phyloP scores from a whole-genome alignment of 2,113 vertebrate genomes.

The Mixornis gularis region DNA sequence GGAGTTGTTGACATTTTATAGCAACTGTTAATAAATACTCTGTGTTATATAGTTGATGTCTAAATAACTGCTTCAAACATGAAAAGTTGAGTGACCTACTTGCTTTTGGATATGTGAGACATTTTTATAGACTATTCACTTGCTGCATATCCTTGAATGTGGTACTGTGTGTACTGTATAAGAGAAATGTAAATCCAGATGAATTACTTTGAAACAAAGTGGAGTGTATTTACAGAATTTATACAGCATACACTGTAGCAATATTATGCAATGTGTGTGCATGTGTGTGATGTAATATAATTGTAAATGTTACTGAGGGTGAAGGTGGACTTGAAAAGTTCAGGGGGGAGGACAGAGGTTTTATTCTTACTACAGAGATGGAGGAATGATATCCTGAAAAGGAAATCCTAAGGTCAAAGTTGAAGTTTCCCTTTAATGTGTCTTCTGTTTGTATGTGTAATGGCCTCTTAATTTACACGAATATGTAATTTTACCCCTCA shows the following conservation, averaged over 20 bases:
- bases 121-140: background rate
- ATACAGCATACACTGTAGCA: slow-evolving; percentile 32
- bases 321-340: background rate
- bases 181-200: slow-evolving; percentile 32
- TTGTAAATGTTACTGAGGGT: slow-evolving; percentile 6
- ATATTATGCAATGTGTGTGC: slow-evolving; percentile 24
- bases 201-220: slow-evolving; percentile 43
- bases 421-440: background rate
- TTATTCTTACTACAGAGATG: background rate
- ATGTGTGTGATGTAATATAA: background rate
- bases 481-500: background rate
- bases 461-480: background rate
- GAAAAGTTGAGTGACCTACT: slow-evolving; percentile 18
- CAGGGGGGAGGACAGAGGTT: background rate
- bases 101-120: slow-evolving; percentile 32
- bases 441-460: background rate
- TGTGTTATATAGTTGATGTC: slow-evolving; percentile 15
- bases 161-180: slow-evolving; percentile 25
- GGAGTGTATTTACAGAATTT: slow-evolving; percentile 27
- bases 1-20: background rate
- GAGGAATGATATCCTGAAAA: background rate
- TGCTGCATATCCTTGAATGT: slow-evolving; percentile 41
- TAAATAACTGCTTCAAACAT: slow-evolving; percentile 21
- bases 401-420: background rate
- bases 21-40: slow-evolving; percentile 24